Percentiles rank a stretch among this genome's conserved stretches.
Conservation (phyloP, 1,140 invertebrate species). For the Diorhabda carinulata region DNA sequence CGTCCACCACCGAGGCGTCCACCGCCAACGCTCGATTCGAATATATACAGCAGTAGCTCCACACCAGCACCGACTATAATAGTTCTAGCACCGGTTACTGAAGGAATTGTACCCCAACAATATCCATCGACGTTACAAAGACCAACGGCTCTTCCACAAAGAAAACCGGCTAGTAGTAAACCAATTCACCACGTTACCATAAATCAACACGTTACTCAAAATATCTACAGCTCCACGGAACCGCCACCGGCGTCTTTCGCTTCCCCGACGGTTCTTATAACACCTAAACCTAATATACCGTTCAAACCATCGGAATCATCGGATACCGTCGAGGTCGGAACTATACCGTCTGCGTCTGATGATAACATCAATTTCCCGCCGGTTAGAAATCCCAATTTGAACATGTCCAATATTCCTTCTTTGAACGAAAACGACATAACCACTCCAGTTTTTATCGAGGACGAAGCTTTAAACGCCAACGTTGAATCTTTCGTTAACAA, state of each 20-base stretch:
- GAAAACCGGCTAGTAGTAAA: constrained; percentile 47
- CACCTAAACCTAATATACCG: constrained; percentile 56
- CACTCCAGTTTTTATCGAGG: constrained; percentile 68
- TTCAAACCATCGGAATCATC: constrained; percentile 33
- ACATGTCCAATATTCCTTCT: constrained; percentile 58
- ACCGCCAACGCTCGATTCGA: constrained; percentile 29
- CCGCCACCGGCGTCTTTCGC: constrained; percentile 49
- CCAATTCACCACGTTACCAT: constrained; percentile 52
- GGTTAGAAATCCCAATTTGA: constrained; percentile 75
- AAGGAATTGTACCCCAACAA: constrained; percentile 25
- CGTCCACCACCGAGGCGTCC: constrained; percentile 25
- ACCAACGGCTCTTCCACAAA: constrained; percentile 42
- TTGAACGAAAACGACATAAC: constrained; percentile 55
- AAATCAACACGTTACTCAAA: constrained; percentile 56
- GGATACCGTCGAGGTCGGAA: constrained; percentile 26
- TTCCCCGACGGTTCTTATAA: constrained; percentile 56
- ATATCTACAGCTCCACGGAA: constrained; percentile 47
- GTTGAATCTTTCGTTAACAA: constrained; percentile 78
- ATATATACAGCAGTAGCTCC: constrained; percentile 34
- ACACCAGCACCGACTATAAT: constrained; percentile 70
- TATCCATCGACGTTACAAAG: constrained; percentile 35
- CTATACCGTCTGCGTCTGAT: constrained; percentile 53
- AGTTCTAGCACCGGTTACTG: constrained; percentile 56
- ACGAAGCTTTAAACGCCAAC: constrained; percentile 70
- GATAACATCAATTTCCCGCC: constrained; percentile 77